Base-by-base conservation (phyloP, 2,888 invertebrate genomes). In the Bruchidius siliquastri region DNA sequence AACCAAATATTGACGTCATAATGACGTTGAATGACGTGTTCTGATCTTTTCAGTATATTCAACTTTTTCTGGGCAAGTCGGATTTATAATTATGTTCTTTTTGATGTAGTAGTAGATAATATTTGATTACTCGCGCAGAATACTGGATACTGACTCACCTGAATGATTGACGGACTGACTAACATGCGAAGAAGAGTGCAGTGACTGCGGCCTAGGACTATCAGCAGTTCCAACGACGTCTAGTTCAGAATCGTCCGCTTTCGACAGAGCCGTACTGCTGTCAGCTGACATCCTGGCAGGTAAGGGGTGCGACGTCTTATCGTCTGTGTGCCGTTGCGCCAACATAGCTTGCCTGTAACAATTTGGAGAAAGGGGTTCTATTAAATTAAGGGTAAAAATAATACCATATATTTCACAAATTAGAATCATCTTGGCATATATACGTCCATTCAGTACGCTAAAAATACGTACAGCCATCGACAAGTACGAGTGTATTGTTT, bases 201-300 rank as follows among this genome's bases (percentile, higher is more conserved):
- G 87, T 10, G 90, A 89, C 49, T 49, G 49, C 76, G 93, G 90
- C 69, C 94, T 90, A 13, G 94, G 94, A 80, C 94, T 94, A 82
- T 95, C 95, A 72, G 95, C 92, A 32, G 94, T 95, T 0, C 96
- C 96, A 0, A 96, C 96, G 22, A 96, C 96, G 86, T 96, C 96
- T 83, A 96, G 87, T 86, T 96, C 96, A 76, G 95, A 95, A 80
- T 96, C 96, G 78, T 94, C 94, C 81, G 91, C 88, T 81, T 85
- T 95, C 92, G 82, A 94, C 49, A 49, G 18, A 90, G 85, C 85
- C 2, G 86, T 87, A 79, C 86, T 86, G 76, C 86, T 87, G 77
- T 87, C 87, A 3, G 87, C 86, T n/a, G 86, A 86, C 87, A 86
- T 87, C 72, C 86, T 80, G 20, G 86, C 87, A 20, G 86, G 87